Conservation (phyloP, 2,888 invertebrate genomes). For the Hirtodrosophila alboralis region DNA sequence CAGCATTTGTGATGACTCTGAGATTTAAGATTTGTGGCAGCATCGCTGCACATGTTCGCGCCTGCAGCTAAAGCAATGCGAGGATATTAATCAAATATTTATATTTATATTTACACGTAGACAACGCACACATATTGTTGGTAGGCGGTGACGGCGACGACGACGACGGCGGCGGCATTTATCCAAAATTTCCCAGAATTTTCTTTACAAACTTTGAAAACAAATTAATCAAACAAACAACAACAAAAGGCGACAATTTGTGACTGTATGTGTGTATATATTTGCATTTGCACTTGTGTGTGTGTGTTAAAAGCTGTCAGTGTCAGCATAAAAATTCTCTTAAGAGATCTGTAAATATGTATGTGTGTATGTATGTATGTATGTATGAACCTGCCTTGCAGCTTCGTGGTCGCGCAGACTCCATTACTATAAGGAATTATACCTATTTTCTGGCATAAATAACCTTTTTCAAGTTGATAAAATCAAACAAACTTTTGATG, state of each 20-base stretch:
- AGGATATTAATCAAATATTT: slow-evolving; percentile 78
- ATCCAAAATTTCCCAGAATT: slow-evolving; percentile 68
- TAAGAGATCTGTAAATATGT: slow-evolving; percentile 26
- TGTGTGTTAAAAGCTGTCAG: slow-evolving; percentile 50
- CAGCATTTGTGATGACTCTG: slow-evolving; percentile 8
- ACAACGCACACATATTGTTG: slow-evolving; percentile 41
- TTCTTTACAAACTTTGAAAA: slow-evolving; percentile 64
- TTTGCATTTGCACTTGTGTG: slow-evolving; percentile 16
- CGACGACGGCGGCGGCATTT: slow-evolving; percentile 62
- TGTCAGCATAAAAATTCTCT: slow-evolving; percentile 48
- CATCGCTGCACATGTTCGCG: slow-evolving; percentile 55
- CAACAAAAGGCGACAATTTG: slow-evolving; percentile 67
- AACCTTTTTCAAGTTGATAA: too few relatives aligned
- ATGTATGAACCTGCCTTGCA: background rate
- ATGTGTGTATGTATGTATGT: too few relatives aligned
- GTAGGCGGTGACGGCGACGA: too few relatives aligned
- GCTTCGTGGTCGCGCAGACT: slow-evolving; percentile 54
- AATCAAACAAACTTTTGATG: too few relatives aligned
- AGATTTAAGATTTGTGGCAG: slow-evolving; percentile 35
- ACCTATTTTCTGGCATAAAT: too few relatives aligned
- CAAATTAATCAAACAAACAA: slow-evolving; percentile 73
- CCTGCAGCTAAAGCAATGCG: slow-evolving; percentile 46
- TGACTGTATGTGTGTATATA: slow-evolving; percentile 5
- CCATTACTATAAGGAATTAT: slow-evolving; percentile 27
- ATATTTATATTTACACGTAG: slow-evolving; percentile 76